phyloP scores from a whole-genome alignment of 2,113 vertebrate species.

The Ammodytes marinus region DNA sequence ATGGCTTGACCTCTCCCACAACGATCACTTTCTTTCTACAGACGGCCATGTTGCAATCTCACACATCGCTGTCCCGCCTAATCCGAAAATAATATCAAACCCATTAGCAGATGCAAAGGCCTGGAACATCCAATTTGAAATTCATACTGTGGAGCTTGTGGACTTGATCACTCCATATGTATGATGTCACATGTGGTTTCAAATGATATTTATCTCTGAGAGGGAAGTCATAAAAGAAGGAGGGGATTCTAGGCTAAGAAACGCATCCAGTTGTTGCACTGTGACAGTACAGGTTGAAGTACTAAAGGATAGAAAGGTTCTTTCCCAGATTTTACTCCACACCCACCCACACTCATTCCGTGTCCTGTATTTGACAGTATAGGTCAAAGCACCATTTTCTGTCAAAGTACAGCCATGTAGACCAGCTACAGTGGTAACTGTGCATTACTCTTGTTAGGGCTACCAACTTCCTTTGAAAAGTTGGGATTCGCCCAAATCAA shows the following conservation, averaged over 20 bases:
- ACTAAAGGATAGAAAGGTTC: not conserved
- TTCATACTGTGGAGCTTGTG: slow-evolving; percentile 49
- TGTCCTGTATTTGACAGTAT: not conserved
- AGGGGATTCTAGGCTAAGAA: slow-evolving; percentile 2
- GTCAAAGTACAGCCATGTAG: not conserved
- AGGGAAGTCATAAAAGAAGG: not conserved
- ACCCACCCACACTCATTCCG: no score
- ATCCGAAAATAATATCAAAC: slow-evolving; percentile 80
- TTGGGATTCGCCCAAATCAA: not conserved
- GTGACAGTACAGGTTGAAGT: not conserved
- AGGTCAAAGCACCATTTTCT: not conserved
- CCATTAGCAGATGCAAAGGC: slow-evolving; percentile 73
- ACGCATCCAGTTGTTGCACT: not conserved
- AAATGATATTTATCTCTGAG: slow-evolving; percentile 51
- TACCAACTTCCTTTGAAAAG: not conserved
- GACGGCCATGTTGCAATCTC: slow-evolving; percentile 68
- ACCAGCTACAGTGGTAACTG: not conserved
- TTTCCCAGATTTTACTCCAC: not conserved
- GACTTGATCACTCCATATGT: slow-evolving; percentile 63
- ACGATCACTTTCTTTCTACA: slow-evolving; percentile 51
- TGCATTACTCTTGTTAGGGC: not conserved
- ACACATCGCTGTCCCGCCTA: slow-evolving; percentile 76
- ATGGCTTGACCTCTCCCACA: slow-evolving; percentile 72
- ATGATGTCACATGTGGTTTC: slow-evolving; percentile 52
- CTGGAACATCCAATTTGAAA: slow-evolving; percentile 80